Evolutionary conservation across 2,797 vertebrate genomes (phyloP).

Genomic region (Ctenopoma kingsleyae): DNA sequence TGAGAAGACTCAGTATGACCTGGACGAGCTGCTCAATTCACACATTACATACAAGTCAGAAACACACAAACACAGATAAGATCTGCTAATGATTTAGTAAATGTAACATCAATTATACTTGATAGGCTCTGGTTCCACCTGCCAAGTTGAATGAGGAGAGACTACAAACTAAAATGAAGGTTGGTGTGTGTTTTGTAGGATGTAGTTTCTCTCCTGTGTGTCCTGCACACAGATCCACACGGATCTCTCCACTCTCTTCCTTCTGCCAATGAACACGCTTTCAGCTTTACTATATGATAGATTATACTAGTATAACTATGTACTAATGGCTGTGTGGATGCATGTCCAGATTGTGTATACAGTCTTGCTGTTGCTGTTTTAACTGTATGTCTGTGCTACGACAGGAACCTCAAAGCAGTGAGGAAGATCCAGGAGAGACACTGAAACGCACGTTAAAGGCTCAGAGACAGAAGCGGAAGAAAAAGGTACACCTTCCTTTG

Average conservation of each 20-base stretch:
- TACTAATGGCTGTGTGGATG: slow-evolving; percentile 3
- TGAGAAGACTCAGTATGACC: slow-evolving; percentile 55
- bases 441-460: slow-evolving; percentile 80
- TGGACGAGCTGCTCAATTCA: slow-evolving; percentile 16
- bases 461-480: slow-evolving; percentile 83
- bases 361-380: not conserved
- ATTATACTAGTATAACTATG: no score
- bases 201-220: slow-evolving; percentile 21
- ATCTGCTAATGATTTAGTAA: slow-evolving; percentile 30
- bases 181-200: slow-evolving; percentile 70
- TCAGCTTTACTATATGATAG: slow-evolving; percentile 6
- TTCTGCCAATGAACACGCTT: not conserved
- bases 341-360: not conserved
- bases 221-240: slow-evolving; percentile 30
- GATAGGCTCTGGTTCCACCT: slow-evolving; percentile 72
- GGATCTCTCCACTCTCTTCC: not conserved
- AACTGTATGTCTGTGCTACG: slow-evolving; percentile 16
- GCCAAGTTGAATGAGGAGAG: slow-evolving; percentile 75
- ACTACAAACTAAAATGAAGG: slow-evolving; percentile 76
- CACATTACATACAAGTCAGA: slow-evolving; percentile 11
- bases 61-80: slow-evolving; percentile 4
- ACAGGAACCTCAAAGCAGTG: slow-evolving; percentile 75
- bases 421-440: slow-evolving; percentile 76
- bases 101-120: slow-evolving; percentile 60
- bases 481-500: slow-evolving; percentile 67